These are phyloP conservation scores for Oncorhynchus nerka DNA, from an alignment of 2,113 vertebrate genomes.

Conservation along the genomic window DNA sequence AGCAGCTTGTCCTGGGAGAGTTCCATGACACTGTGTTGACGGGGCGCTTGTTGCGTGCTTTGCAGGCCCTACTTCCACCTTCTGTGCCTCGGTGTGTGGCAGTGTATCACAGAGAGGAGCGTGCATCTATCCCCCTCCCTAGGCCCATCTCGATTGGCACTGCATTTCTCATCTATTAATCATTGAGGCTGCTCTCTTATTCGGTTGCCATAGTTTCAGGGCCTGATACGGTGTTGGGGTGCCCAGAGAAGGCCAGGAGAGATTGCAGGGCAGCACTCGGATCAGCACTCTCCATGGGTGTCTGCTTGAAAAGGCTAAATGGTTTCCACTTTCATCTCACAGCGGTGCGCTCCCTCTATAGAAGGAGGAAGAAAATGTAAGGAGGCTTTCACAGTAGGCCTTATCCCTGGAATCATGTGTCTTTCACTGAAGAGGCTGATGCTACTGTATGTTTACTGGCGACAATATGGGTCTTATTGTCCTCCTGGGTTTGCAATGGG, in stretches of 20 bases:
- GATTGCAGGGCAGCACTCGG: neutral
- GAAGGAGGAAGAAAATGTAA: neutral
- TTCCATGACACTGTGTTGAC: neutral
- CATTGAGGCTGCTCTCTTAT: constrained; percentile 95
- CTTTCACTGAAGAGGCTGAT: constrained; percentile 17
- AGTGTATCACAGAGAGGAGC: constrained; percentile 16
- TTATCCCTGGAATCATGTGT: constrained; percentile 41
- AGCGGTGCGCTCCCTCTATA: constrained; percentile 39
- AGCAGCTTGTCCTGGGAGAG: neutral
- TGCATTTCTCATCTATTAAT: constrained; percentile 99
- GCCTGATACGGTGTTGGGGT: constrained; percentile 89
- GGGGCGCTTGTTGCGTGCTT: neutral
- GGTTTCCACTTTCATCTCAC: constrained; percentile 73
- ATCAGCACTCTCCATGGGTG: constrained; percentile 26
- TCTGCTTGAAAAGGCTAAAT: constrained; percentile 61
- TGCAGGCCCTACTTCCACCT: neutral
- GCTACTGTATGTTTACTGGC: constrained; percentile 44
- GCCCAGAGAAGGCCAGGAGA: constrained; percentile 68
- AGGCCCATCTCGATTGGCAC: constrained; percentile 83
- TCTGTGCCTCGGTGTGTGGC: constrained; percentile 33
- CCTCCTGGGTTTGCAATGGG: neutral
- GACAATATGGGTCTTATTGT: constrained; percentile 50
- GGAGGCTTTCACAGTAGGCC: constrained; percentile 60
- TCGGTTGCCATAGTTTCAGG: constrained; percentile 99
- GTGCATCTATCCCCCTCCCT: constrained; percentile 71